Conservation (phyloP, 1,140 invertebrate genomes). For the Atopsyche davidsoni region DNA sequence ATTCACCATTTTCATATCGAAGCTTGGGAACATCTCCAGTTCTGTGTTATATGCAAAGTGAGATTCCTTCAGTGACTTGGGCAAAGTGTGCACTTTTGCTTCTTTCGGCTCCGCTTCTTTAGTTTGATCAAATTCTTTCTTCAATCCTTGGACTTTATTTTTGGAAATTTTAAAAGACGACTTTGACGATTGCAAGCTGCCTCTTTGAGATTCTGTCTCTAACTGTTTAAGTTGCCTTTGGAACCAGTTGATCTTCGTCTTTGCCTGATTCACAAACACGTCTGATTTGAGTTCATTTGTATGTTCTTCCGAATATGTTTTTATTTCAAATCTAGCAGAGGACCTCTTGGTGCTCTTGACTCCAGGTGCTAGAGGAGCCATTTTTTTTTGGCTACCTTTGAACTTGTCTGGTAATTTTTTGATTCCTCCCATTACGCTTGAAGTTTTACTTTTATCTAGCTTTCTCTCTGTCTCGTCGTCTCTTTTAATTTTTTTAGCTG, state of each 20-base stretch:
- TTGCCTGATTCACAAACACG: constrained; percentile 41
- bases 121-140: constrained; percentile 19
- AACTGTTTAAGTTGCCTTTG: constrained; percentile 42
- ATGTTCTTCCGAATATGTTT: constrained; percentile 41
- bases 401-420: constrained; percentile 17
- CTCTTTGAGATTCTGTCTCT: constrained; percentile 36
- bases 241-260: constrained; percentile 45
- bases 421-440: constrained; percentile 10
- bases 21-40: too few relatives aligned
- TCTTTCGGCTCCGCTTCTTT: neutral
- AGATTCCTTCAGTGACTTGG: constrained; percentile 33
- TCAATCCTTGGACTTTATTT: constrained; percentile 16
- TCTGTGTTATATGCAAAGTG: too few relatives aligned
- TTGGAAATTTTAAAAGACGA: constrained; percentile 17
- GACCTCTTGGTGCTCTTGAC: constrained; percentile 29
- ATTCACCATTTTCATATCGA: too few relatives aligned
- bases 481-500: constrained; percentile 12
- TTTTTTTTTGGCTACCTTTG: constrained; percentile 15
- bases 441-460: neutral
- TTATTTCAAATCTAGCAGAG: constrained; percentile 44
- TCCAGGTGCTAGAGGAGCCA: constrained; percentile 24
- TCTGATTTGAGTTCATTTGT: constrained; percentile 34
- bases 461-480: constrained; percentile 1
- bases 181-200: constrained; percentile 34
- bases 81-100: constrained; percentile 2